phyloP scores from a whole-genome alignment of 1,140 invertebrate species.

The Plutomurus gul region DNA sequence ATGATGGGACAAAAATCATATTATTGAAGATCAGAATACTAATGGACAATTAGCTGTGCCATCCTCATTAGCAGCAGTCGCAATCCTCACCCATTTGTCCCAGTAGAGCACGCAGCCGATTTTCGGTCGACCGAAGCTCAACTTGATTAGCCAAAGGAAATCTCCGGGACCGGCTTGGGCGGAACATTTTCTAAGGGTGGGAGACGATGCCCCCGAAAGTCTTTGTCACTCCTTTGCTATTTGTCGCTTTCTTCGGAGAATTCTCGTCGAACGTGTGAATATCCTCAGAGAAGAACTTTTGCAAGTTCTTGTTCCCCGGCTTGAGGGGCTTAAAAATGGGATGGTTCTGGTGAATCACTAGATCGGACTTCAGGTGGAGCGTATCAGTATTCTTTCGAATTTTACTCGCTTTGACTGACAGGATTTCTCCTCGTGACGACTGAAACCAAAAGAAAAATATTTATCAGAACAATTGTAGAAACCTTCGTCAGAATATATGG shows the following conservation, averaged over 20 bases:
- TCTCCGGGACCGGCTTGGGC: conserved; percentile 35
- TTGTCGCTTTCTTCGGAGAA: conserved; percentile 21
- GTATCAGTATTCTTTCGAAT: neutral
- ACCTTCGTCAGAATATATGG: neutral
- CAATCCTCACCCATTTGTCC: conserved; percentile 22
- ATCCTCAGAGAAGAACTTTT: conserved; percentile 10
- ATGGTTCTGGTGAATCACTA: conserved; percentile 35
- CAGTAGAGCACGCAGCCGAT: conserved; percentile 32
- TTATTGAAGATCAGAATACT: neutral
- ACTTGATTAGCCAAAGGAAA: conserved; percentile 33
- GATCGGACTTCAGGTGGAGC: conserved; percentile 22
- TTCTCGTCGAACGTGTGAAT: conserved; percentile 3
- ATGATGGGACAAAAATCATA: no score
- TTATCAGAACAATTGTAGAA: neutral
- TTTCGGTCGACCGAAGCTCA: conserved; percentile 36
- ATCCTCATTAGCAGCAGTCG: neutral
- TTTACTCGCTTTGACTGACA: conserved; percentile 21
- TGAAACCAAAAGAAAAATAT: neutral
- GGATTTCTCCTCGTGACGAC: conserved; percentile 36
- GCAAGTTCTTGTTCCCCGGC: conserved; percentile 20
- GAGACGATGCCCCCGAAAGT: conserved; percentile 13
- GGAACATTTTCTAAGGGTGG: conserved; percentile 20
- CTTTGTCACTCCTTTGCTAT: conserved; percentile 4
- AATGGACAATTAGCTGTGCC: conserved; percentile 18
- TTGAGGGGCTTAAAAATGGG: conserved; percentile 8